Conservation (phyloP, 2,797 vertebrate species). For the Bucorvus abyssinicus region DNA sequence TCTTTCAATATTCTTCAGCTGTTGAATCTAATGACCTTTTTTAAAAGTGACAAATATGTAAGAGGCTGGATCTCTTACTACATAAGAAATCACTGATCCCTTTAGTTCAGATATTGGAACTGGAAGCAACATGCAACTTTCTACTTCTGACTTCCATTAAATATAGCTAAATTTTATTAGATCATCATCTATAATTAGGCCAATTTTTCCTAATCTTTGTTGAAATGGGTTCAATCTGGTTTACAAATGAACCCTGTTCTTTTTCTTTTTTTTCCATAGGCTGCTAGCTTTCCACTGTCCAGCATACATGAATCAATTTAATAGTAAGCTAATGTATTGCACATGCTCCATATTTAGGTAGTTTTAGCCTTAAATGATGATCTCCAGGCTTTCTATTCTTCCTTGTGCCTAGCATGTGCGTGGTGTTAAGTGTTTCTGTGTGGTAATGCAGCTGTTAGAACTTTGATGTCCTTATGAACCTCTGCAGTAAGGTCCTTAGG, state of each 20-base stretch:
- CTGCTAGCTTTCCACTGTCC: neutral
- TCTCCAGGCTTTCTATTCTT: conserved; percentile 8
- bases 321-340: conserved; percentile 6
- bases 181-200: conserved; percentile 36
- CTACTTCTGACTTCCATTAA: conserved; percentile 47
- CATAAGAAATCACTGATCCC: neutral
- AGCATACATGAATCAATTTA: neutral
- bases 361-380: neutral
- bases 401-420: neutral
- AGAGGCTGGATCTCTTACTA: neutral
- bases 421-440: neutral
- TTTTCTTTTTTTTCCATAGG: neutral
- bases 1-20: neutral
- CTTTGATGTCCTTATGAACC: conserved; percentile 59
- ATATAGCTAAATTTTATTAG: conserved; percentile 29
- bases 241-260: neutral
- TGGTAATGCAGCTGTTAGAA: conserved; percentile 29
- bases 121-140: conserved; percentile 27
- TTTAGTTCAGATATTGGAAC: conserved; percentile 9
- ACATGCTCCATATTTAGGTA: conserved; percentile 27
- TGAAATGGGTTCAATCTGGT: conserved; percentile 45
- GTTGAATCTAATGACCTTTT: neutral
- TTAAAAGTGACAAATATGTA: neutral
- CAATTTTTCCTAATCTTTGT: conserved; percentile 46
- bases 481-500: conserved; percentile 13